phyloP scores from a whole-genome alignment of 2,888 invertebrate genomes.

The Hemaris fuciformis region DNA sequence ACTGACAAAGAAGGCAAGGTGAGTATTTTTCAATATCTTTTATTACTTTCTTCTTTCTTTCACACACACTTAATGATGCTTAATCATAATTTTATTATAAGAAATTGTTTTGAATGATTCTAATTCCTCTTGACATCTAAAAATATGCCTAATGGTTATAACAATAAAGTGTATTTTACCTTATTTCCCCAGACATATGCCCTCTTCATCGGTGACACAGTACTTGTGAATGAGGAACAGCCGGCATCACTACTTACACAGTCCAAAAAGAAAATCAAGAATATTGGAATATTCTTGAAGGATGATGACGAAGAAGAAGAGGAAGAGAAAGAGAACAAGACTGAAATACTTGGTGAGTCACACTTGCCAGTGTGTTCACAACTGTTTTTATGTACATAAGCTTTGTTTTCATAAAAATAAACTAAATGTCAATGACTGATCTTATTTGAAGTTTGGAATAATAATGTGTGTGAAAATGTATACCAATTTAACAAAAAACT shows the following conservation, averaged over 20 bases:
- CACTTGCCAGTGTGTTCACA: neutral
- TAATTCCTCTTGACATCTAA: too few relatives aligned
- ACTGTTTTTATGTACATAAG: neutral
- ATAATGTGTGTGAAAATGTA: too few relatives aligned
- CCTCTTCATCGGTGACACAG: constrained; percentile 97
- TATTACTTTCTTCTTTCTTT: neutral
- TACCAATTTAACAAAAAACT: too few relatives aligned
- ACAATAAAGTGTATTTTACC: too few relatives aligned
- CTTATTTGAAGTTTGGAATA: too few relatives aligned
- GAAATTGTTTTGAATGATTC: too few relatives aligned
- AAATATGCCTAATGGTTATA: too few relatives aligned
- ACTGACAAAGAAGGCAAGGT: constrained; percentile 93
- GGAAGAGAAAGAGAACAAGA: constrained; percentile 89
- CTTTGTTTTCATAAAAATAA: too few relatives aligned
- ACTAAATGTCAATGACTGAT: too few relatives aligned
- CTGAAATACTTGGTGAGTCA: constrained; percentile 85
- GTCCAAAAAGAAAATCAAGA: constrained; percentile 97
- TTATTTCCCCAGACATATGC: constrained; percentile 88
- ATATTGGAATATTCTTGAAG: constrained; percentile 96
- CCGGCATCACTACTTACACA: constrained; percentile 93
- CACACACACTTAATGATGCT: too few relatives aligned
- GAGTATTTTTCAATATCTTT: constrained; percentile 13
- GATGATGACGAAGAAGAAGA: constrained; percentile 93
- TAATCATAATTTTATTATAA: too few relatives aligned
- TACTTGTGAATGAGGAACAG: constrained; percentile 94